Percentiles rank a stretch among this genome's conserved stretches.
phyloP scores from a whole-genome alignment of 2,888 invertebrate genomes.

The Resseliella maxima region DNA sequence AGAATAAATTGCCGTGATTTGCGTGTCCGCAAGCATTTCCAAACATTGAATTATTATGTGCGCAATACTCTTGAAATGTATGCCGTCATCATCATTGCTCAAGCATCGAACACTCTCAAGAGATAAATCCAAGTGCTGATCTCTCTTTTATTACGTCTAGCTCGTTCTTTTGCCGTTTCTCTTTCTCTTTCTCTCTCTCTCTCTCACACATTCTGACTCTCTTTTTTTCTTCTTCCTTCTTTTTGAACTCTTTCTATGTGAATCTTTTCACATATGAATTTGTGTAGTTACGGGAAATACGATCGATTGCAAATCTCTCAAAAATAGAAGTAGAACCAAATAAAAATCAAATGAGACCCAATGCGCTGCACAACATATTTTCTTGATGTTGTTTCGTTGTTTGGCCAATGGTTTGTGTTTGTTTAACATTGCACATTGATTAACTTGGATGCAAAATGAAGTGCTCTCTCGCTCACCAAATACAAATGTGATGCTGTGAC shows the following conservation, averaged over 20 bases:
- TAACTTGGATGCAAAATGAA: neutral
- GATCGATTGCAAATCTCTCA: constrained; percentile 18
- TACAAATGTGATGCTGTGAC: neutral
- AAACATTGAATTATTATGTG: neutral
- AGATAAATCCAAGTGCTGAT: neutral
- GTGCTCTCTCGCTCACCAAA: neutral
- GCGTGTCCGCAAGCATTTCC: constrained; percentile 25
- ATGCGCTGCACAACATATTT: neutral
- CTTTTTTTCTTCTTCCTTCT: neutral
- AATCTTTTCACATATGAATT: neutral
- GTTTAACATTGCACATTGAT: constrained; percentile 35
- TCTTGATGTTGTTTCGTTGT: neutral
- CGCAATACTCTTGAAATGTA: constrained; percentile 10
- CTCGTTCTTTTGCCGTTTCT: too few relatives aligned
- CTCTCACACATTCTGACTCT: too few relatives aligned
- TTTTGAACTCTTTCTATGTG: neutral
- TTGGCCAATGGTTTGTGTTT: constrained; percentile 49
- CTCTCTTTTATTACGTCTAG: too few relatives aligned
- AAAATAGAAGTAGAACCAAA: neutral
- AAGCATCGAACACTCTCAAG: neutral
- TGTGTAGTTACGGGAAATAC: neutral
- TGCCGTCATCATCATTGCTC: constrained; percentile 50
- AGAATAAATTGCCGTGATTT: constrained; percentile 17
- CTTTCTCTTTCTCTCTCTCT: too few relatives aligned
- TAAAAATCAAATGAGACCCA: neutral